A percentile compares a stretch with the other conserved stretches of the same genome.
phyloP scores from a whole-genome alignment of 2,888 invertebrate species.

The Campaea margaritaria region DNA sequence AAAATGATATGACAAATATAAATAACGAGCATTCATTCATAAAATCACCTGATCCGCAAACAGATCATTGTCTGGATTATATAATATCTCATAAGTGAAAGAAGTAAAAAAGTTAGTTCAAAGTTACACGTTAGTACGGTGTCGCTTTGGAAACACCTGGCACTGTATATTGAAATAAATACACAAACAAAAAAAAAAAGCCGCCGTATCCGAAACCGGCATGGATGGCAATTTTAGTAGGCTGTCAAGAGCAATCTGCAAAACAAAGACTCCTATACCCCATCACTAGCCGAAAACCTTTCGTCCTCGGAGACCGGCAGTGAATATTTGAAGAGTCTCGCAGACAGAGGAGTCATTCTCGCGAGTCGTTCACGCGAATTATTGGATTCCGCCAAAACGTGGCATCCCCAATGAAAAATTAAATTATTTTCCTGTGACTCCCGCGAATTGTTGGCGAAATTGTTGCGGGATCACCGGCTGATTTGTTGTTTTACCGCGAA shows the following conservation, averaged over 20 bases:
- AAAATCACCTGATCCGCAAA: no score
- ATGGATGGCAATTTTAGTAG: no score
- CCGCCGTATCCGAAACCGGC: no score
- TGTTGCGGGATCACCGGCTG: slow-evolving; percentile 23
- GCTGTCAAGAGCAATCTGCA: background rate
- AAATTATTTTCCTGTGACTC: slow-evolving; percentile 36
- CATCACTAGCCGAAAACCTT: slow-evolving; percentile 26
- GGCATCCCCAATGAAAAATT: slow-evolving; percentile 45
- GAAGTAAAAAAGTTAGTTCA: no score
- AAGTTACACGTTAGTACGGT: no score
- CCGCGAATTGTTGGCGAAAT: slow-evolving; percentile 15
- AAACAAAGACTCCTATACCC: background rate
- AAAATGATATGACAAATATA: no score
- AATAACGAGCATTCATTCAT: no score
- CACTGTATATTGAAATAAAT: no score
- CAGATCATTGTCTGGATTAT: no score
- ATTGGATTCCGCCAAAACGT: slow-evolving; percentile 55
- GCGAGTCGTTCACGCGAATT: slow-evolving; percentile 50
- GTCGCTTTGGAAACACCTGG: no score
- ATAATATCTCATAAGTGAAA: no score
- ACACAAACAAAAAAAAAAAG: no score
- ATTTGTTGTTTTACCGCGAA: slow-evolving; percentile 42
- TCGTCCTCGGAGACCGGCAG: slow-evolving; percentile 23
- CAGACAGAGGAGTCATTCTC: slow-evolving; percentile 48
- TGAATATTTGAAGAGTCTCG: slow-evolving; percentile 53